Evolutionary conservation across 2,113 vertebrate genomes (phyloP), one percentile per base, ranked within the genome.

Genomic region (Phyllostomus discolor): DNA sequence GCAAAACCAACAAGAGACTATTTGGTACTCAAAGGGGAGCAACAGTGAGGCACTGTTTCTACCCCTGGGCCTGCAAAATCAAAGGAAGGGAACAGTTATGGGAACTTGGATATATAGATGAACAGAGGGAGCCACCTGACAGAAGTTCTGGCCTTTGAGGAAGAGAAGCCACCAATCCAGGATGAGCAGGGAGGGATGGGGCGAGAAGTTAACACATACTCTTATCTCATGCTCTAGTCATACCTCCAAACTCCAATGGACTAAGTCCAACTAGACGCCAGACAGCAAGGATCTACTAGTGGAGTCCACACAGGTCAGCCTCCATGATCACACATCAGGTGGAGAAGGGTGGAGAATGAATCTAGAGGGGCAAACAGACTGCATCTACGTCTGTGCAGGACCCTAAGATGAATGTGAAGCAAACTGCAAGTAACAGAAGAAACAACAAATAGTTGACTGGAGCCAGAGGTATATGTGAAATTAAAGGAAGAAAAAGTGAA

Each of bases 1-100:
- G 19, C 38, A 78, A 94, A 91, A 91, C 22, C 62, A 85, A 72
- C 31, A 90, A 88, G 69, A 84, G 72, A 76, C 78, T 66, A 94
- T 62, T 62, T 1, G 52, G 35, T 80, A 38, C 5, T 43, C 48
- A 78, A 41, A 70, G 43, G 73, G 19, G 19, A 33, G 46, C 31
- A 81, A 91, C 79, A 66, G 14, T 14, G 26, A 41, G 38, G 57
- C 35, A 57, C 50, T 54, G 35, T 81, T 81, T 59, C 66, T 16
- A 66, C 33, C 41, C 59, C 26, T 17, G 2, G 15, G 70, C 8
- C 33, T 52, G 20, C 79, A 35, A 90, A 95, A 20, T 54, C 52
- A 73, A 64, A 82, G 28, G 43, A 70, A 43, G 8, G 48, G 54
- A 69, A 43, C 7, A 57, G 38, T 48, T 35, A 73, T 1, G 89